Percentiles rank a stretch among this genome's conserved stretches.
Conservation (phyloP, 1,140 invertebrate species). For the Mylabris phalerata region DNA sequence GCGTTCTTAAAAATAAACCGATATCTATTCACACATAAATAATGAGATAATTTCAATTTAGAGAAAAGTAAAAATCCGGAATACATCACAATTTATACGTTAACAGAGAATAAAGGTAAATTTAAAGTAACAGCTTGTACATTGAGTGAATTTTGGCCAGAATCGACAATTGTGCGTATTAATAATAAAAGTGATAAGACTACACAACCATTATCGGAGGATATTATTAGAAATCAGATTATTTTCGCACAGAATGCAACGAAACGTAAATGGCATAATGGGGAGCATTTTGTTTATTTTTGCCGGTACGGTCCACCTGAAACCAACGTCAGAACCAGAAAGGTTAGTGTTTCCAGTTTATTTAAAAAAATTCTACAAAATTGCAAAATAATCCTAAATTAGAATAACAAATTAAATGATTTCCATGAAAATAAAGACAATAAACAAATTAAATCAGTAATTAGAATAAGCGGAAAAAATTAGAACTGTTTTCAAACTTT, state of each 20-base stretch:
- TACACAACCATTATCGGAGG: constrained; percentile 54
- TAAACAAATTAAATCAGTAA: too few relatives aligned
- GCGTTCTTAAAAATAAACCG: not conserved
- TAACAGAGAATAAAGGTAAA: constrained; percentile 52
- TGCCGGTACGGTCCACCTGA: constrained; percentile 58
- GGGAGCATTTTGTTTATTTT: constrained; percentile 61
- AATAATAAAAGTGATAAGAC: constrained; percentile 63
- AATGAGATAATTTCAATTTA: constrained; percentile 34
- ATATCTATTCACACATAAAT: not conserved
- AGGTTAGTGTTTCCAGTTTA: constrained; percentile 43
- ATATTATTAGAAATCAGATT: constrained; percentile 59
- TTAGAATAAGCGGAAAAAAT: too few relatives aligned
- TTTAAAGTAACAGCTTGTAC: constrained; percentile 53
- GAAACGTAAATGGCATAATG: constrained; percentile 56
- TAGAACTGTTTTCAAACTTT: too few relatives aligned
- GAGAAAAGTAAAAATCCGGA: constrained; percentile 63
- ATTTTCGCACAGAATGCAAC: constrained; percentile 16
- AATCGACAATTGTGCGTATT: constrained; percentile 57
- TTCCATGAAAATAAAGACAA: too few relatives aligned
- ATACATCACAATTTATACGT: constrained; percentile 57
- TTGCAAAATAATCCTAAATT: too few relatives aligned
- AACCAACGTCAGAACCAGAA: constrained; percentile 55
- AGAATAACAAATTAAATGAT: too few relatives aligned
- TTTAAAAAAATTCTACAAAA: too few relatives aligned
- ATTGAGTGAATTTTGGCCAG: constrained; percentile 57